Percentiles rank a stretch among this genome's conserved stretches.
phyloP scores from a whole-genome alignment of 1,140 invertebrate species.

The Aphis craccivora region DNA sequence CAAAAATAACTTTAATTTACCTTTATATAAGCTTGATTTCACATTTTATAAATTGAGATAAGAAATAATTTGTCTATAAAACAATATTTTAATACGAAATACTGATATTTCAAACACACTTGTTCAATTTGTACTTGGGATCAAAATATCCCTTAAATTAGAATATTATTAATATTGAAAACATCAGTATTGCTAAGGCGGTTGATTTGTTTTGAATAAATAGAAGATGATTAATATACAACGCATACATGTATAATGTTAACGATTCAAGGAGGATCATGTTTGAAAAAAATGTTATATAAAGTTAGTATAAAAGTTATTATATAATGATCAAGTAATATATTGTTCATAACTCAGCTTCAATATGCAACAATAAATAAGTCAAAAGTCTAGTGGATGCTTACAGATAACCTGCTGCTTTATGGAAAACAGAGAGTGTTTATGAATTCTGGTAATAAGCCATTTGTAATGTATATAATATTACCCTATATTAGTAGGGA shows the following conservation, averaged over 20 bases:
- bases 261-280: background rate
- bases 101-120: background rate
- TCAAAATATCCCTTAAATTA: background rate
- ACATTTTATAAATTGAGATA: background rate
- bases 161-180: background rate
- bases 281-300: background rate
- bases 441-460: background rate
- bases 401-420: background rate
- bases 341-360: background rate
- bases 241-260: background rate
- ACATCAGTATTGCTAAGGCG: background rate
- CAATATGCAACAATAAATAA: background rate
- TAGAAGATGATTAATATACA: no score
- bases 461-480: background rate
- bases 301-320: no score
- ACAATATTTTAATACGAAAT: background rate
- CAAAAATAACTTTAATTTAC: background rate
- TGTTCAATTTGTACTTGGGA: background rate
- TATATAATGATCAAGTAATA: background rate
- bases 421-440: background rate
- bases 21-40: background rate
- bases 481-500: background rate
- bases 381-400: background rate
- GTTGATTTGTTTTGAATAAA: no score
- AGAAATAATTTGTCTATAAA: background rate